Base-by-base conservation (phyloP, 1,140 invertebrate species). In the Saxidomus purpurata region DNA sequence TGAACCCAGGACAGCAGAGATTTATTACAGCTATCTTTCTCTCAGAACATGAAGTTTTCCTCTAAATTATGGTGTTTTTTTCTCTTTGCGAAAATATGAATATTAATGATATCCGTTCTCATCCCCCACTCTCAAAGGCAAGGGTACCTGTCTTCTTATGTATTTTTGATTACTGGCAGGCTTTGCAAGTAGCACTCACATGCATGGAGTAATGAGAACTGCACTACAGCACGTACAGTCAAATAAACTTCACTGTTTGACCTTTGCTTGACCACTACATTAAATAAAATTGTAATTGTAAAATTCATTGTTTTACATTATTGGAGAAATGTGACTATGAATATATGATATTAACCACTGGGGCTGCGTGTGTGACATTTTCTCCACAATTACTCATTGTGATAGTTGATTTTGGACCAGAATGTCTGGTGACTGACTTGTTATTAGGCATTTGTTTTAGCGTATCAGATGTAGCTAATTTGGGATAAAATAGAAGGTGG, bases 261-360 rank as follows among this genome's bases (percentile, higher is more conserved):
- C 22, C 15, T 63, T n/a, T 38, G 63, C 67, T 28, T 71, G 67
- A 63, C 59, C 59, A 28, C n/a, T 22, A 3, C 28, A 40, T 13
- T 71, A 15, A 2, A 22, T 34, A 38, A 9, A 71, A 71, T 71
- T 71, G 61, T 31, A 67, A 67, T 34, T 67, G 28, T 31, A 67
- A 71, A 71, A 38, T 71, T 38, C 34, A 17, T 40, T 71, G 67
- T 71, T 63, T 63, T 28, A 63, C 59, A 63, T 63, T 63, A 63
- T 63, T 9, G 22, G 52, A 55, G 3, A 71, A 71, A 71, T 71
- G 67, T 71, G 67, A 36, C 67, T 38, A 28, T 71, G 67, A 71
- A 71, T 71, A 38, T 71, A 71, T 71, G 34, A 71, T 38, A 38
- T 71, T 28, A 17, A 19, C 28, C 67, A 71, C n/a, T n/a, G n/a